These are phyloP conservation scores for Salvator merianae DNA, from an alignment of 2,113 vertebrate genomes.

Conservation along the genomic window DNA sequence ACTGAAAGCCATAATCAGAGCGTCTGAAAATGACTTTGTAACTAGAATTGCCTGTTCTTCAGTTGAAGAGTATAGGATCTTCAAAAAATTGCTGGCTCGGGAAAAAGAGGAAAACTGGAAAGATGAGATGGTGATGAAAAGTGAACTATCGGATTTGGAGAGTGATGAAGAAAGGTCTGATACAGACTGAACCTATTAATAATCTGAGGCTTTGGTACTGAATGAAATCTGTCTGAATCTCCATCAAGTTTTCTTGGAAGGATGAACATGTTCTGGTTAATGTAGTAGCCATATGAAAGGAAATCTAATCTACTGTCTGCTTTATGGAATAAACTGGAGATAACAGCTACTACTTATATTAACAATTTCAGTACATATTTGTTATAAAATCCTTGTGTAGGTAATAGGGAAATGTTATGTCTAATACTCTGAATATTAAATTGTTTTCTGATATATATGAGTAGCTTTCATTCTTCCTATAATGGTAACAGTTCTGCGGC, in stretches of 20 bases:
- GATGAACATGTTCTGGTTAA: neutral
- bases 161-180: conserved; percentile 2
- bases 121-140: neutral
- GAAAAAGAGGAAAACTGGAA: conserved; percentile 75
- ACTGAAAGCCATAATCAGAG: conserved; percentile 78
- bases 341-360: no score
- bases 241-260: neutral
- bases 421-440: neutral
- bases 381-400: neutral
- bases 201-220: neutral
- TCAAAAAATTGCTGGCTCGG: conserved; percentile 82
- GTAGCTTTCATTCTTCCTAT: neutral
- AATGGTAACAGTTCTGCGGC: neutral
- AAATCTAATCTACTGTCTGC: neutral
- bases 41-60: conserved; percentile 74
- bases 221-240: neutral
- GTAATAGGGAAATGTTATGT: neutral
- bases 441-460: neutral
- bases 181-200: conserved; percentile 8
- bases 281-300: neutral
- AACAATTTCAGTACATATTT: neutral
- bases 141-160: conserved; percentile 6
- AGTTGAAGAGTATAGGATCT: conserved; percentile 84
- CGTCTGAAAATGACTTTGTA: conserved; percentile 78
- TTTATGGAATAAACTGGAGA: no score